Percentiles rank a stretch among this genome's conserved stretches.
Evolutionary conservation across 2,888 invertebrate species (phyloP).

Genomic region (Aphodius sticticus): DNA sequence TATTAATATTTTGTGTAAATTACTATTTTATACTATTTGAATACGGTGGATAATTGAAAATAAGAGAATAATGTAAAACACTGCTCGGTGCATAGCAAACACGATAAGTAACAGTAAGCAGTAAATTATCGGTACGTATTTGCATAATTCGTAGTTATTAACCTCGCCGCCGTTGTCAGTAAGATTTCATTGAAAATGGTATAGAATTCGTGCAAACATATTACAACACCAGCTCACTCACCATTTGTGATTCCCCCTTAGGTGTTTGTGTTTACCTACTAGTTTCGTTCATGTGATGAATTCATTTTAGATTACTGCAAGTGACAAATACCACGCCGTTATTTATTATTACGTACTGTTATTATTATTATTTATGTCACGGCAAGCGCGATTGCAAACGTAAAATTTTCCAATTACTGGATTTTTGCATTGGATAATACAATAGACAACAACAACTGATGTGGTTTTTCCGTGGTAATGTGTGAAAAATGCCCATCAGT

Average conservation of each 20-base stretch:
- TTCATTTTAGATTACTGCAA: not conserved
- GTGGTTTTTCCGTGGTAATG: not conserved
- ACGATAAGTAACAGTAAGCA: not conserved
- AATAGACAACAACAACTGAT: not conserved
- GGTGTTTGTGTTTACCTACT: not conserved
- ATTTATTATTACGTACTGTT: not conserved
- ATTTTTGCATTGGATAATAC: not conserved
- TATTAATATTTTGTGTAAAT: too few species aligned
- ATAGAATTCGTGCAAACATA: not conserved
- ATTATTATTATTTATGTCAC: not conserved
- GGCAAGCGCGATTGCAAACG: not conserved
- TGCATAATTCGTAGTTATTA: conserved; percentile 4
- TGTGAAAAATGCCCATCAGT: not conserved
- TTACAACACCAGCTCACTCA: not conserved
- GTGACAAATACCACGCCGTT: not conserved
- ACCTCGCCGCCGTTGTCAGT: not conserved
- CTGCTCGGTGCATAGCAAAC: not conserved
- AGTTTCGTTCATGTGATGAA: not conserved
- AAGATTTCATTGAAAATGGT: not conserved
- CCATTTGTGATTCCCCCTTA: not conserved
- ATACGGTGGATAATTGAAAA: not conserved
- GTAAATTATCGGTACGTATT: not conserved
- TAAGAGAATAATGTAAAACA: not conserved
- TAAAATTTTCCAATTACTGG: not conserved
- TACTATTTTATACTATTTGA: not conserved